Evolutionary conservation across 1,140 invertebrate species (phyloP), one percentile per base, ranked within the genome.

Genomic region (Trachymyrmex cornetzi): DNA sequence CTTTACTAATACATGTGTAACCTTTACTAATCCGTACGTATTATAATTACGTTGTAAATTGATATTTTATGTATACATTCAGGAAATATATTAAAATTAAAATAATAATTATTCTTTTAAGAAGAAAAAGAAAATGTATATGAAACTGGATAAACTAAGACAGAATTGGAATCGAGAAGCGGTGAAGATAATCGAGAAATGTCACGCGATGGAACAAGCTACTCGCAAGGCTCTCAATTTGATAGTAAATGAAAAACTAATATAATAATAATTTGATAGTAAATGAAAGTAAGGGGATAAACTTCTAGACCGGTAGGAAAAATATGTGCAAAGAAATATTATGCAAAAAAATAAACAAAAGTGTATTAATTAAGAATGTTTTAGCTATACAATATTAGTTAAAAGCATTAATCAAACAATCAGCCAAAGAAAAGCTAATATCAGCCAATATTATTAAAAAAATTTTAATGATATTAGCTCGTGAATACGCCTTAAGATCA

Each of bases 231-330:
- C 80, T 66, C 63, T 88, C 22, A 84, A 88, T 24, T 50, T 57
- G 0, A 89, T 89, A 72, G 12, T 89, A 7, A 72, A 87, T 1
- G 72, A 89, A 34, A 34, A 34, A 34, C n/a, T n/a, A n/a, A n/a
- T n/a, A n/a, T n/a, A n/a, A n/a, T n/a, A n/a, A n/a, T n/a, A 84
- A 88, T 24, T 50, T 57, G 0, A 89, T 89, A 72, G 12, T 89
- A 7, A 72, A 87, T 1, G 72, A 89, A 34, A 34, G 6, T 27
- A 27, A 27, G 30, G 30, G 30, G 3, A 34, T 34, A 34, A 34
- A 34, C 2, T 34, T 34, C 5, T 6, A 34, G 30, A 34, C 30
- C 2, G 30, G 2, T 34, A 34, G 30, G 2, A 3, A 34, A 34
- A 34, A 34, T 34, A 6, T 34, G 2, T 34, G 5, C 30, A 34